Evolutionary conservation across 2,888 invertebrate species (phyloP).

Genomic region (Scaeva pyrastri): DNA sequence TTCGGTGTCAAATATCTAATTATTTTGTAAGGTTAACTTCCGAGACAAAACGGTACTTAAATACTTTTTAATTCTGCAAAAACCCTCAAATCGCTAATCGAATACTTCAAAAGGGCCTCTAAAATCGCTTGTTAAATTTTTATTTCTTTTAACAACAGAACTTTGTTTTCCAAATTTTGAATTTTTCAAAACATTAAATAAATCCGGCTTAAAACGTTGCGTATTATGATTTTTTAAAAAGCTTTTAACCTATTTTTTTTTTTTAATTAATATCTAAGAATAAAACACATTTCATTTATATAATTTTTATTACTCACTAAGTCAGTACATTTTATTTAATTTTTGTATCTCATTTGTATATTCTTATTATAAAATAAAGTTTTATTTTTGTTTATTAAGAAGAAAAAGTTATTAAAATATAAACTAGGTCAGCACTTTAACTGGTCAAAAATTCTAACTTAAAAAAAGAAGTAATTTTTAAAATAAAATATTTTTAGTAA

Average conservation of each 20-base stretch:
- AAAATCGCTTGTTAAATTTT: too few species aligned
- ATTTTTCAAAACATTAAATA: too few species aligned
- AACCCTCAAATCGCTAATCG: too few species aligned
- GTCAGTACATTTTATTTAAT: constrained; percentile 72
- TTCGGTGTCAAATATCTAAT: too few species aligned
- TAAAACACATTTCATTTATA: constrained; percentile 25
- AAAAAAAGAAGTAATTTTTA: constrained; percentile 8
- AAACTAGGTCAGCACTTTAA: constrained; percentile 59
- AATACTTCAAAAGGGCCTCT: too few species aligned
- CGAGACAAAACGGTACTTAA: too few species aligned
- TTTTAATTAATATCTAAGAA: neutral
- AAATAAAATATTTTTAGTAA: constrained; percentile 42
- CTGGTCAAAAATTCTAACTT: constrained; percentile 53
- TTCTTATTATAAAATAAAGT: constrained; percentile 53
- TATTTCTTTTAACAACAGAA: too few species aligned
- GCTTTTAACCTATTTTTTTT: neutral
- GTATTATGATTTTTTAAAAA: neutral
- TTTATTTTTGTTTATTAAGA: constrained; percentile 35
- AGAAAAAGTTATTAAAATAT: constrained; percentile 39
- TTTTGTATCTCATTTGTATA: constrained; percentile 24
- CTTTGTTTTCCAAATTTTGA: too few species aligned
- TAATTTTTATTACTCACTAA: constrained; percentile 53
- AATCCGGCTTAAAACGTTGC: too few species aligned
- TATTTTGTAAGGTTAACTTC: too few species aligned
- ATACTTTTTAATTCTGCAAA: too few species aligned